Base-by-base conservation (phyloP, 2,888 invertebrate species). In the Erynnis tages region DNA sequence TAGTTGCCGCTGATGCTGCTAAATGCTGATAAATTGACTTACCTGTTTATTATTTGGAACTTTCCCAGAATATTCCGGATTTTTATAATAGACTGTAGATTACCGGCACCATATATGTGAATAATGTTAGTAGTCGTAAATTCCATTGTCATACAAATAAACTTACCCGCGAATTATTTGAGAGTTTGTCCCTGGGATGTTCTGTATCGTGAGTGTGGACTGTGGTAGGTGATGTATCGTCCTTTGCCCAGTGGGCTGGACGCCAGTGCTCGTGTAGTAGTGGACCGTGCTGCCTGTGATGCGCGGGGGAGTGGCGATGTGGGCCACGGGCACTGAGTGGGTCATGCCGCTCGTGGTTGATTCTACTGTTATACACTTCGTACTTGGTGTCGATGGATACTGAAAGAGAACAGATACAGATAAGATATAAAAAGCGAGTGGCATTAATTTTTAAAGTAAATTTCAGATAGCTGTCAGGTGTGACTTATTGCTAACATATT, bases 341-440 rank as follows among this genome's bases (percentile, higher is more conserved):
- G 89, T 69, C 82, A 88, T 82, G 0, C 89, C 89, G 27, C 84
- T 85, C 0, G 87, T 83, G 0, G 87, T 88, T 0, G 89, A 89
- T 0, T 87, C 85, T 2, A 89, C 89, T 0, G 88, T 89, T 54
- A 89, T 89, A 65, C 88, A 88, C 46, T 89, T 88, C 0, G 82
- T 83, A 29, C 60, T 66, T 55, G 79, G 83, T 41, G 76, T 79
- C 41, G 70, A 73, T 40, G 81, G 54, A 60, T 76, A 87, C 88
- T 88, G 71, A 7, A 67, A 67, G 5, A 54, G 19, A 54, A 11
- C 4, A 14, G 3, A 21, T 21, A n/a, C n/a, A n/a, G n/a, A n/a
- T n/a, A n/a, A n/a, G n/a, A n/a, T n/a, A n/a, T n/a, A n/a, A n/a
- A n/a, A n/a, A n/a, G n/a, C n/a, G n/a, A n/a, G n/a, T n/a, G n/a